A percentile compares a stretch with the other conserved stretches of the same genome.
Conservation (phyloP, 1,140 invertebrate species). For the Colletes gigas region DNA sequence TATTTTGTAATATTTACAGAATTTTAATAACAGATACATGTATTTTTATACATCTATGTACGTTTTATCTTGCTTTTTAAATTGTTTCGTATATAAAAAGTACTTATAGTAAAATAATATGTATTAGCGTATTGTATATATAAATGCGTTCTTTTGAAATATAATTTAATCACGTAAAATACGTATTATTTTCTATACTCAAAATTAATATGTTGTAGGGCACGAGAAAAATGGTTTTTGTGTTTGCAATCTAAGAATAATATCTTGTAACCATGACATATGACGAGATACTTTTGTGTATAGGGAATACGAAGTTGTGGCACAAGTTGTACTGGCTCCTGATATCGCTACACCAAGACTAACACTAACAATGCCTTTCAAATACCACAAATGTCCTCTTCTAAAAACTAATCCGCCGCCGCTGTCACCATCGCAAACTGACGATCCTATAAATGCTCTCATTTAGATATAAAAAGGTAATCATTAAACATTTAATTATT, state of each 20-base stretch:
- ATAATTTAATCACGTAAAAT: constrained; percentile 4
- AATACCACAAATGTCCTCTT: constrained; percentile 68
- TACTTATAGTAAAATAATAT: background rate
- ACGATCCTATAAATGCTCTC: constrained; percentile 68
- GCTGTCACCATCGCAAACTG: constrained; percentile 78
- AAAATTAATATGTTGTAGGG: background rate
- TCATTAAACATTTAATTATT: too few species aligned
- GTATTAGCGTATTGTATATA: background rate
- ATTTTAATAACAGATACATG: background rate
- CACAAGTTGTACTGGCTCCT: constrained; percentile 63
- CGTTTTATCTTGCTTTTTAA: background rate
- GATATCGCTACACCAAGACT: constrained; percentile 61
- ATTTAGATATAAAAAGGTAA: too few species aligned
- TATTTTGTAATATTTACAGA: background rate
- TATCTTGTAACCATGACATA: constrained; percentile 73
- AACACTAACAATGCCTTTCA: constrained; percentile 76
- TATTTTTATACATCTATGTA: background rate
- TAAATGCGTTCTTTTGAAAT: background rate
- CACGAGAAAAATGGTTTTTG: constrained; percentile 58
- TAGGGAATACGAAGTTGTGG: constrained; percentile 73
- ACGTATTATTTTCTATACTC: background rate
- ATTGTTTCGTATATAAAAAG: background rate
- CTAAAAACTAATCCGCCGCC: constrained; percentile 76
- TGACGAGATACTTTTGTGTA: constrained; percentile 74
- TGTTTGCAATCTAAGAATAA: constrained; percentile 64